Base-by-base conservation (phyloP, 2,888 invertebrate genomes). In the Macaria liturata region DNA sequence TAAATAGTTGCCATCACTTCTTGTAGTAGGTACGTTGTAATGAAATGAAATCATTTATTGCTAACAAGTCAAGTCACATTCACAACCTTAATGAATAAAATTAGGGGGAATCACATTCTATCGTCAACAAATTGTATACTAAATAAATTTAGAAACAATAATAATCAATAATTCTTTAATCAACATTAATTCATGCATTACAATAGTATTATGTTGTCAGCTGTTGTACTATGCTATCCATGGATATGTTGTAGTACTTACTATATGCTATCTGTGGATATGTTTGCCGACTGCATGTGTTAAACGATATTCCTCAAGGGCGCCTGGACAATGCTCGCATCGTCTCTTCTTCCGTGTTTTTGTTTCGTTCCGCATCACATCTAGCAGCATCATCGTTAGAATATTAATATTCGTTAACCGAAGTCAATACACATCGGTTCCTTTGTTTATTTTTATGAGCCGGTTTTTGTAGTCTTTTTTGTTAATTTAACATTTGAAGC, bases 281-380 rank as follows among this genome's bases (percentile, higher is more conserved):
- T 62, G 59, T 62, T 61, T 63, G 54, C 54, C 7, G 5, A 37
- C 50, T 61, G 55, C 51, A 47, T 57, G 58, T 51, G 52, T 56
- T 58, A 71, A 76, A 76, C 73, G 74, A 76, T 72, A 74, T 66
- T 66, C 68, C 63, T 67, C 85, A 89, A 90, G 88, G 90, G 84
- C 84, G 72, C 67, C 70, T 71, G 83, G 86, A 89, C 87, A 89
- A 86, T 83, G 77, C 76, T 71, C 67, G 71, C 68, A 75, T 62
- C 74, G 74, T 77, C 75, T 66, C 69, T 67, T 80, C 88, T 91
- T 91, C 91, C 91, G 84, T 81, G 86, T 88, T 83, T 83, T 84
- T 84, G 84, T 85, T 78, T 76, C 74, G 78, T 86, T 83, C 86
- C 84, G 81, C 78, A 78, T 84, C 76, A 79, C 68, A 70, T 70